A percentile compares a stretch with the other conserved stretches of the same genome.
Conservation (phyloP, 1,140 invertebrate genomes). For the Drosophila melanogaster region DNA sequence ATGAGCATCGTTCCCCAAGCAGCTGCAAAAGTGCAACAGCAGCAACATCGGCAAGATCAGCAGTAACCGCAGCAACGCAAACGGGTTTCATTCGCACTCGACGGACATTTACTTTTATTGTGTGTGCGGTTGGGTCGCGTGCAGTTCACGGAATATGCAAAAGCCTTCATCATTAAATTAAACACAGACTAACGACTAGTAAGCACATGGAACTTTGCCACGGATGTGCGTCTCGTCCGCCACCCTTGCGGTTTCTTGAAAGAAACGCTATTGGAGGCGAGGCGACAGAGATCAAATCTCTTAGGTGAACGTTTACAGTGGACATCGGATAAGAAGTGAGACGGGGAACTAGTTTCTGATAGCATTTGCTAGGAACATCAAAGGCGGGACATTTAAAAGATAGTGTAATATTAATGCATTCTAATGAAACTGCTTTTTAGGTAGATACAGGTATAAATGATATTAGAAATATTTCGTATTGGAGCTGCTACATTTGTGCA, state of each 20-base stretch:
- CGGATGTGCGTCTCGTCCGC: neutral
- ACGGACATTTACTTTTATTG: conserved; percentile 12
- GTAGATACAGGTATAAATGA: no score
- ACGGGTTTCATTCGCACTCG: conserved; percentile 67
- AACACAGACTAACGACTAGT: conserved; percentile 35
- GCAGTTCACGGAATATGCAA: conserved; percentile 48
- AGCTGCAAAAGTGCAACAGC: conserved; percentile 76
- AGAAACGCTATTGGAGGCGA: conserved; percentile 27
- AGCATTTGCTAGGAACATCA: neutral
- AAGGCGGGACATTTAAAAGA: neutral
- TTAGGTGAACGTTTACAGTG: conserved; percentile 24
- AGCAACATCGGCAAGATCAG: conserved; percentile 29
- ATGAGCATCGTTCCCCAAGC: conserved; percentile 56
- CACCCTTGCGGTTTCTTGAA: conserved; percentile 29
- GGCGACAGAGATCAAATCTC: conserved; percentile 34
- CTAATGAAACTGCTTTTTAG: no score
- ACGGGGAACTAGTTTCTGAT: neutral
- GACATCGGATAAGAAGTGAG: neutral
- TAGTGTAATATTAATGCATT: no score
- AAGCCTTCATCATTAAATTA: conserved; percentile 53
- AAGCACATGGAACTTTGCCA: conserved; percentile 35
- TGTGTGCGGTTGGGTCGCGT: conserved; percentile 44
- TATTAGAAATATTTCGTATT: no score
- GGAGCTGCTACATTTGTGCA: neutral
- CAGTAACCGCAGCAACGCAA: conserved; percentile 33